Conservation (phyloP, 2,113 vertebrate species). For the Osmerus eperlanus region DNA sequence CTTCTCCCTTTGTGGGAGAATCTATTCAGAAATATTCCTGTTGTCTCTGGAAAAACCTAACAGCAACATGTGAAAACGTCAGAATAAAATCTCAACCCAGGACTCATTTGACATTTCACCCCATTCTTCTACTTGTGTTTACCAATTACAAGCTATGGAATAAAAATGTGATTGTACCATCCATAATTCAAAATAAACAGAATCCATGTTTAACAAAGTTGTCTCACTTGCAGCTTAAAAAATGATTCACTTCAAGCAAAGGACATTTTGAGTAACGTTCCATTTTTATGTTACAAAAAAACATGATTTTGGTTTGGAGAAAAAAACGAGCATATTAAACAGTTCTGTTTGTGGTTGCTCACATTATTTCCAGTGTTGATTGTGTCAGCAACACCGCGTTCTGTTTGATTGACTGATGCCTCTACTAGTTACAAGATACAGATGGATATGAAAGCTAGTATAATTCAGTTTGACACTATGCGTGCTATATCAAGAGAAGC, state of each 20-base stretch:
- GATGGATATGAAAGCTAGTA: slow-evolving; percentile 66
- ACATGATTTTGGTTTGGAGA: slow-evolving; percentile 38
- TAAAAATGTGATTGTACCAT: slow-evolving; percentile 65
- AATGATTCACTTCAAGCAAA: slow-evolving; percentile 24
- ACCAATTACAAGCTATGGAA: slow-evolving; percentile 36
- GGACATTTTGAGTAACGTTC: slow-evolving; percentile 49
- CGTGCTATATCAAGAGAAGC: slow-evolving; percentile 72
- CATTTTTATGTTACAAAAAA: slow-evolving; percentile 44
- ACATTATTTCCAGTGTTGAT: slow-evolving; percentile 35
- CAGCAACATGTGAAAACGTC: slow-evolving; percentile 44
- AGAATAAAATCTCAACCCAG: slow-evolving; percentile 40
- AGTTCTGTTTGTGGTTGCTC: slow-evolving; percentile 20
- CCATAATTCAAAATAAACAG: slow-evolving; percentile 33
- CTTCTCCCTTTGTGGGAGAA: slow-evolving; percentile 29
- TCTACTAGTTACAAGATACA: slow-evolving; percentile 71
- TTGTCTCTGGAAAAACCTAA: slow-evolving; percentile 51
- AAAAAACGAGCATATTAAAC: slow-evolving; percentile 23
- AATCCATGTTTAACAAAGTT: slow-evolving; percentile 24
- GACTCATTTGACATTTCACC: slow-evolving; percentile 29
- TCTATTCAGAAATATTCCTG: slow-evolving; percentile 16
- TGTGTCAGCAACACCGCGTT: slow-evolving; percentile 51
- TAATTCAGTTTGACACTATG: slow-evolving; percentile 68
- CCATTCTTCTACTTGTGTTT: slow-evolving; percentile 16
- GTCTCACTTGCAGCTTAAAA: slow-evolving; percentile 32
- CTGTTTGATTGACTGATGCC: slow-evolving; percentile 46